Base-by-base conservation (phyloP, 2,888 invertebrate species). In the Agonopterix arenella region DNA sequence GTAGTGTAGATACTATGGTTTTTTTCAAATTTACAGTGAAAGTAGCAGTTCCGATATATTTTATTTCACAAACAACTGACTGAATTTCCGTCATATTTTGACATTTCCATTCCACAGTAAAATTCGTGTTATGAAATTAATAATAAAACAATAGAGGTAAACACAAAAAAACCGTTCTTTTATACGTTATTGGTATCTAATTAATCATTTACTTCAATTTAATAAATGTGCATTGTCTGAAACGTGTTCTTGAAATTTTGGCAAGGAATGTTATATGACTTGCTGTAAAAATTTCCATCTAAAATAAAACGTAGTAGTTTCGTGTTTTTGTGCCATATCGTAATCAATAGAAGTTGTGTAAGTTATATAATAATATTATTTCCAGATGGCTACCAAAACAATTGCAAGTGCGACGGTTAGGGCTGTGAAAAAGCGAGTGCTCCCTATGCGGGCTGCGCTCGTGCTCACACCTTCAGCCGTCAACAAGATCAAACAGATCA, bases 401-500 rank as follows among this genome's bases (percentile, higher is more conserved):
- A 92, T 95, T 68, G 96, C 95, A 53, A 94, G 96, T 73, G 97
- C 97, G 36, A 97, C 97, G 50, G 96, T 98, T 36, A 92, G 96
- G 63, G 96, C 97, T 59, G 93, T 97, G 28, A 95, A 95, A 78
- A 93, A 93, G 62, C 92, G 95, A 70, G 93, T 95, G 55, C 78
- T 96, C 55, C 94, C 97, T n/a, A 93, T 94, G 44, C 90, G 97
- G 66, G 95, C 97, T 59, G 97, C 98, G 2, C 83, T 98, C 49
- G 92, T 94, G 56, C 83, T 98, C 93, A 98, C 98, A 40, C 93
- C 93, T 36, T 90, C 94, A 53, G 98, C 98, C 53, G 95, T 98
- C 3, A 90, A 91, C 47, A 94, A 95, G 81, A 92, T 98, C 13
- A 97, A 96, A 83, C 92, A 94, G 68, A 89, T 98, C 51, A 90